phyloP scores from a whole-genome alignment of 1,140 invertebrate species.

The Pteromalus puparum region DNA sequence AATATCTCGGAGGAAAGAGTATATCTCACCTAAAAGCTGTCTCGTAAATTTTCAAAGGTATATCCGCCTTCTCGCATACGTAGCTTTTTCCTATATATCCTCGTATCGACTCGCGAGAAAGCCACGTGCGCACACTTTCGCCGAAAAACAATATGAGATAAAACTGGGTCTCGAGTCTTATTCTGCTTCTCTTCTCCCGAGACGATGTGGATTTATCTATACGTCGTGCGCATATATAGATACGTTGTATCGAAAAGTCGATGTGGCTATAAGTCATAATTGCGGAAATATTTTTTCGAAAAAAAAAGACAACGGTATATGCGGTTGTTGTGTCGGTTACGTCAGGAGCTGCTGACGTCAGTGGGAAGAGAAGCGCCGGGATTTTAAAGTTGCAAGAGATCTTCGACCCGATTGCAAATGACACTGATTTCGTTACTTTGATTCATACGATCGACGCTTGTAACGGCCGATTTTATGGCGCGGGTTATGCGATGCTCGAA shows the following conservation, averaged over 20 bases:
- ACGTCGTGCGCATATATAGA: neutral
- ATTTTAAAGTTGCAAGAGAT: neutral
- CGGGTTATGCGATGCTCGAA: neutral
- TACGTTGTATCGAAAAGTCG: neutral
- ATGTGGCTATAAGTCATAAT: neutral
- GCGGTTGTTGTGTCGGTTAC: neutral
- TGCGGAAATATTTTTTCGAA: neutral
- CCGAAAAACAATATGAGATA: neutral
- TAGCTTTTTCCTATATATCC: neutral
- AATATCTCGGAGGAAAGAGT: neutral
- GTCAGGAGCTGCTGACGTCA: neutral
- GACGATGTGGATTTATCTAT: neutral
- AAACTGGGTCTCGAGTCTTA: neutral
- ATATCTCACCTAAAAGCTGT: neutral
- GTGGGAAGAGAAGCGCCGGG: too few relatives aligned
- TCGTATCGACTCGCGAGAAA: neutral
- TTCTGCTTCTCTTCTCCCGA: neutral
- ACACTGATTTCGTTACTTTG: neutral
- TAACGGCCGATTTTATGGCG: neutral
- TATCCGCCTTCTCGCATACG: neutral
- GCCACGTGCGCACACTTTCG: neutral
- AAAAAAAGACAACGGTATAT: neutral
- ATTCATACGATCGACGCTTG: neutral
- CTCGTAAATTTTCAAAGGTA: conserved; percentile 19
- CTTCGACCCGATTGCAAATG: too few relatives aligned